A percentile compares a stretch with the other conserved stretches of the same genome.
Conservation (phyloP, 2,113 vertebrate genomes). For the Urocynchramus pylzowi region DNA sequence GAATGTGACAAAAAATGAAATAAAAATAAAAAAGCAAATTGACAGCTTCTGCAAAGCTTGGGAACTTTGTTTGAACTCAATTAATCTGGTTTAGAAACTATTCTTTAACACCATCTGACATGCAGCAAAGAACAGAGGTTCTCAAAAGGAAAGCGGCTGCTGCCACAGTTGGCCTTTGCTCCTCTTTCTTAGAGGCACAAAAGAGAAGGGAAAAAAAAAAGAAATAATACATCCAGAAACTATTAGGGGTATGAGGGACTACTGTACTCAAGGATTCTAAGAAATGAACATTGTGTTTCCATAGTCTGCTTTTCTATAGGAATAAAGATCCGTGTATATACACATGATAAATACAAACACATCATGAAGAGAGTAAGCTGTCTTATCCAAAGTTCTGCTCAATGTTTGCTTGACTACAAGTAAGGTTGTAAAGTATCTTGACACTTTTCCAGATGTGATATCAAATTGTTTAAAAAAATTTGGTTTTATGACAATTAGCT, state of each 20-base stretch:
- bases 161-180: neutral
- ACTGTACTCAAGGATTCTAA: neutral
- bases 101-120: neutral
- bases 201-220: neutral
- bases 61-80: neutral
- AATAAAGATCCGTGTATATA: fast-evolving
- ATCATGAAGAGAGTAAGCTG: neutral
- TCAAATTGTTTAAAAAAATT: neutral
- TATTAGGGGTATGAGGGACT: neutral
- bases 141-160: neutral
- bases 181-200: neutral
- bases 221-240: neutral
- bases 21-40: neutral
- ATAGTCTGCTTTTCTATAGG: neutral
- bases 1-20: constrained; percentile 1
- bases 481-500: neutral
- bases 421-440: neutral
- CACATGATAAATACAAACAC: neutral
- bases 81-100: constrained; percentile 7
- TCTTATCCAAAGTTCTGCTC: neutral
- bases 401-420: neutral
- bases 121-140: neutral
- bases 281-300: neutral
- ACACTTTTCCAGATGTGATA: neutral
- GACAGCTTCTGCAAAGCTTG: neutral